These are phyloP conservation scores for Parnassius mnemosyne DNA, from an alignment of 2,888 invertebrate species.

Conservation along the genomic window DNA sequence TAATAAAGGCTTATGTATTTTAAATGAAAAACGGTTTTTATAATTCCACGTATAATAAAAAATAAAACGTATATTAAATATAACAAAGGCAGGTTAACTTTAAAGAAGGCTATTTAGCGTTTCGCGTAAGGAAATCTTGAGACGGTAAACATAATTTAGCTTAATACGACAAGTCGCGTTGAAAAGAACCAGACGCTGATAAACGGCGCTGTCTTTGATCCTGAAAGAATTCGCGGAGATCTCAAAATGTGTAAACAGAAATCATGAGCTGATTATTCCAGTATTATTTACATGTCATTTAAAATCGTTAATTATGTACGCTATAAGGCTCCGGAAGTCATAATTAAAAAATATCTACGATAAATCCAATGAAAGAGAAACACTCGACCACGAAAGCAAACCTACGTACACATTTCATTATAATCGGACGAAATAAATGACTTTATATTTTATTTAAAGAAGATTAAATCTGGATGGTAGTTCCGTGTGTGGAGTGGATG, in stretches of 20 bases:
- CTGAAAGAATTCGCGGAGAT: constrained; percentile 49
- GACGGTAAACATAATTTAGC: constrained; percentile 57
- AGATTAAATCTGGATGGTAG: no score
- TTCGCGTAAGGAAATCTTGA: constrained; percentile 57
- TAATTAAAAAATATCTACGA: not conserved
- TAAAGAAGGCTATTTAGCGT: constrained; percentile 43
- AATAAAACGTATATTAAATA: not conserved
- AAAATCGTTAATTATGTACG: not conserved
- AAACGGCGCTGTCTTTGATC: constrained; percentile 59
- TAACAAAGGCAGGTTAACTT: constrained; percentile 30
- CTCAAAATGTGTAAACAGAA: constrained; percentile 48
- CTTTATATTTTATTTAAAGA: no score
- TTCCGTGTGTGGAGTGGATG: no score
- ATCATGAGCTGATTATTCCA: constrained; percentile 36
- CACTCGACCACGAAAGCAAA: no score
- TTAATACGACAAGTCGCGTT: constrained; percentile 61
- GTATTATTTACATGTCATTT: constrained; percentile 1
- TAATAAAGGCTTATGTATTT: no score
- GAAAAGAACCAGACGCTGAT: constrained; percentile 61
- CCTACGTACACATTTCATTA: no score
- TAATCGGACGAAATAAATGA: no score
- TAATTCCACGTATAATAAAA: constrained; percentile 1
- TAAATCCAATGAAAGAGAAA: no score
- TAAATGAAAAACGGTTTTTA: constrained; percentile 1
- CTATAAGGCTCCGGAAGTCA: not conserved